These are phyloP conservation scores for Pterobdella sp. DNA, from an alignment of 2,888 invertebrate genomes.

Conservation along the genomic window DNA sequence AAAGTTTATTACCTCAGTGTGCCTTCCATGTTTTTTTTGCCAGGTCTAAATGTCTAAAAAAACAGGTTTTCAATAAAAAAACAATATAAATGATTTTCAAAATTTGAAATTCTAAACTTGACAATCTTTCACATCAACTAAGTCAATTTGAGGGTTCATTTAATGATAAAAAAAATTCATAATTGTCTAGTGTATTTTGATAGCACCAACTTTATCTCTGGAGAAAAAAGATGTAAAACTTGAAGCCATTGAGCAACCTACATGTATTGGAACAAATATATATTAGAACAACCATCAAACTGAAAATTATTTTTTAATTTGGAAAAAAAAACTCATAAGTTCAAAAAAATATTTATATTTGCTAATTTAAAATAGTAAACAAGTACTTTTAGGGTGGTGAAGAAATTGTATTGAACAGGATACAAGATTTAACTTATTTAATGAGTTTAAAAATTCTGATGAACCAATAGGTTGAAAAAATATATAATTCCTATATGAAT, in stretches of 20 bases:
- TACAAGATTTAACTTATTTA: no score
- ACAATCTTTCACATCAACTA: background rate
- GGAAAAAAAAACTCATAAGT: background rate
- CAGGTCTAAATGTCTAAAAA: constrained; percentile 74
- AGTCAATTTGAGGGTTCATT: background rate
- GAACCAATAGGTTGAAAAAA: no score
- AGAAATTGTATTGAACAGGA: background rate
- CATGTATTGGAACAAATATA: background rate
- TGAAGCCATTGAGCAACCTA: constrained; percentile 30
- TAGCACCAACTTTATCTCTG: constrained; percentile 34
- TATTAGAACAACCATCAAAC: background rate
- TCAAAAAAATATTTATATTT: no score
- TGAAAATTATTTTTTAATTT: background rate
- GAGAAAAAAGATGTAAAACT: constrained; percentile 36
- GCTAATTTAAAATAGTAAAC: no score
- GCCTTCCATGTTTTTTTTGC: constrained; percentile 81
- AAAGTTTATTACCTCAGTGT: constrained; percentile 52
- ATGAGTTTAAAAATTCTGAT: no score
- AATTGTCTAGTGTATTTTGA: background rate
- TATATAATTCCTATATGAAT: no score
- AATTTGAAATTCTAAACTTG: background rate
- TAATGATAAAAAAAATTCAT: background rate
- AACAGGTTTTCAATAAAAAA: background rate
- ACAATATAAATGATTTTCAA: background rate
- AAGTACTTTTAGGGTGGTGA: background rate